These are phyloP conservation scores for Semnornis frantzii DNA, from an alignment of 2,113 vertebrate species.

Conservation along the genomic window DNA sequence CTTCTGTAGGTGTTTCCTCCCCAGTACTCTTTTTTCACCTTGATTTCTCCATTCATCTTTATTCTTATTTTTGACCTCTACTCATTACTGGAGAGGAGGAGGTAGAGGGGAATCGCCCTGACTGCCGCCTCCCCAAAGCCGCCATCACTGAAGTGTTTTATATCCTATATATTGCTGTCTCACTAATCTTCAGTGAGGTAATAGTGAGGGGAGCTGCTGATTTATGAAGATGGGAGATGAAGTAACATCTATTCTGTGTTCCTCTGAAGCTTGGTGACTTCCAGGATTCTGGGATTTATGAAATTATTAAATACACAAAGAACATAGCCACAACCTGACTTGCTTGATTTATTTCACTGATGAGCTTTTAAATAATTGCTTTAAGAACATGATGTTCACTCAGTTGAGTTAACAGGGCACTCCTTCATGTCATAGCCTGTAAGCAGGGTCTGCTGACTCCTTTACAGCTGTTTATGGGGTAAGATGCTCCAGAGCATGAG, in stretches of 20 bases:
- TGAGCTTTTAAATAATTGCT: not conserved
- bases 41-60: not conserved
- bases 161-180: not conserved
- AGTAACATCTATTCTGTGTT: not conserved
- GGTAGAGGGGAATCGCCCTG: not conserved
- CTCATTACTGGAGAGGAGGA: not conserved
- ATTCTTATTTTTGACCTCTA: not conserved
- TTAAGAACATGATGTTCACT: not conserved
- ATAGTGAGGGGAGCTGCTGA: not conserved
- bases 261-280: not conserved
- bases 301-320: not conserved
- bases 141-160: not conserved
- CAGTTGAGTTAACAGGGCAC: not conserved
- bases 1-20: not conserved
- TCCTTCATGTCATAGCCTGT: rapidly evolving
- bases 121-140: not conserved
- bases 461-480: not conserved
- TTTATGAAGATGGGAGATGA: not conserved
- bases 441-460: not conserved
- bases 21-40: not conserved
- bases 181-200: not conserved
- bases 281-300: not conserved
- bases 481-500: not conserved
- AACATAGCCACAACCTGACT: not conserved
- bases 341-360: not conserved